These are phyloP conservation scores for Hydractinia symbiolongicarpus DNA, from an alignment of 30 jellyfish, hydroid and myxozoan genomes.

Conservation along the genomic window DNA sequence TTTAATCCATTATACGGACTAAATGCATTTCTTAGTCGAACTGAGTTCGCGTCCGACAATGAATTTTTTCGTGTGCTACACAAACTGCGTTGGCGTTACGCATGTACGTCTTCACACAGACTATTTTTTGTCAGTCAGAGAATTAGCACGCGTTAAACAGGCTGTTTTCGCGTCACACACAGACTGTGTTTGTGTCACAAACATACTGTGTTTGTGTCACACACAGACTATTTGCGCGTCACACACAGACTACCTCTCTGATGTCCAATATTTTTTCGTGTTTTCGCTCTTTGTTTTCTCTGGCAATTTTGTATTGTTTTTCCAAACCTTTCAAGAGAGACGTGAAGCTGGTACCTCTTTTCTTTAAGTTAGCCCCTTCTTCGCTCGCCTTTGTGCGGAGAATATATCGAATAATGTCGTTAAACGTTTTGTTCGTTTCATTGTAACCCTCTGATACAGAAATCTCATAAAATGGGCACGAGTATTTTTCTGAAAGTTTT, in stretches of 20 bases:
- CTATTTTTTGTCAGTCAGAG: no score
- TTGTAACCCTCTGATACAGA: constrained; percentile 86
- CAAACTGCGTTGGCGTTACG: no score
- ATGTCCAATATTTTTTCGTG: neutral
- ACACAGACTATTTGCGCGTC: neutral
- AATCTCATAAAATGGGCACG: constrained; percentile 60
- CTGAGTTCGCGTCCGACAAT: no score
- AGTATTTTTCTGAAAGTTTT: constrained; percentile 55
- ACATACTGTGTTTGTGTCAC: no score
- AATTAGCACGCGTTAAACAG: no score
- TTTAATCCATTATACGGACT: no score
- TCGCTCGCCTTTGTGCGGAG: constrained; percentile 47
- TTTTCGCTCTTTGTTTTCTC: constrained; percentile 6
- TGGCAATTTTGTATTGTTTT: constrained; percentile 23
- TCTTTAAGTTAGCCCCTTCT: constrained; percentile 67
- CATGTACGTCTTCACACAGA: no score
- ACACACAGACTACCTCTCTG: neutral
- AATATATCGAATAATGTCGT: constrained; percentile 52
- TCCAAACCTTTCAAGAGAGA: constrained; percentile 61
- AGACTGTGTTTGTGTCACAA: no score
- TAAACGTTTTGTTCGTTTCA: constrained; percentile 62
- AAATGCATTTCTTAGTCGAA: no score
- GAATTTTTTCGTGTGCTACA: no score
- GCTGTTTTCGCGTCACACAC: no score
- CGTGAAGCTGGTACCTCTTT: constrained; percentile 52